Evolutionary conservation across 1,140 invertebrate genomes (phyloP), one percentile per base, ranked within the genome.

Genomic region (Cotesia glomerata): DNA sequence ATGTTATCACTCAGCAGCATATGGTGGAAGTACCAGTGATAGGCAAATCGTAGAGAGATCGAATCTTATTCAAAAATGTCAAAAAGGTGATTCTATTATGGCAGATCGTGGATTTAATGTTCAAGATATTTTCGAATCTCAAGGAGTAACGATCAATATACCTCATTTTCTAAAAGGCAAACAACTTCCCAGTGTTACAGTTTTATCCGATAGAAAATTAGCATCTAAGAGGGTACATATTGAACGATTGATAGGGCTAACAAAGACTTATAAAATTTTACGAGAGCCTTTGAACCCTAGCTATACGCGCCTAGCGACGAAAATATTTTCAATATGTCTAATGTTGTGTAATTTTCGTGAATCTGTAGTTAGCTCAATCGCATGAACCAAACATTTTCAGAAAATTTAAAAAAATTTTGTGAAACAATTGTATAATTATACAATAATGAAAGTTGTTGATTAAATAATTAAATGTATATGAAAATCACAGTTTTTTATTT

Each of bases 21-120:
- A 72, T 45, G 71, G 62, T 9, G 71, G 62, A 32, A 16, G 39
- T 74, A 56, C 72, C 1, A 69, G 67, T 69, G 58, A 74, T 69
- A 39, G 72, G 36, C 52, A 67, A 69, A 64, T 74, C 1, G 35
- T 65, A 32, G 72, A 69, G 64, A 62, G 66, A 13, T 18, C 4
- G 36, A 35, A 69, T 63, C 14, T 74, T 11, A 34, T 39, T 51
- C n/a, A n/a, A 26, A 35, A 26, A 71, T 62, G 52, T 56, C 8
- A 61, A 26, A 61, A 26, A 61, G 11, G 36, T 36, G 72, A 73
- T 26, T 61, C 58, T 5, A 54, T 73, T 2, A 73, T 73, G 72
- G 39, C 72, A 39, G 72, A 68, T 62, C 52, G 56, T 3, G 56
- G 72, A 4, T 68, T 68, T 36, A 68, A 34, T 36, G 36, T 73